Conservation (phyloP, 2,797 vertebrate species). For the Meda fulgida region DNA sequence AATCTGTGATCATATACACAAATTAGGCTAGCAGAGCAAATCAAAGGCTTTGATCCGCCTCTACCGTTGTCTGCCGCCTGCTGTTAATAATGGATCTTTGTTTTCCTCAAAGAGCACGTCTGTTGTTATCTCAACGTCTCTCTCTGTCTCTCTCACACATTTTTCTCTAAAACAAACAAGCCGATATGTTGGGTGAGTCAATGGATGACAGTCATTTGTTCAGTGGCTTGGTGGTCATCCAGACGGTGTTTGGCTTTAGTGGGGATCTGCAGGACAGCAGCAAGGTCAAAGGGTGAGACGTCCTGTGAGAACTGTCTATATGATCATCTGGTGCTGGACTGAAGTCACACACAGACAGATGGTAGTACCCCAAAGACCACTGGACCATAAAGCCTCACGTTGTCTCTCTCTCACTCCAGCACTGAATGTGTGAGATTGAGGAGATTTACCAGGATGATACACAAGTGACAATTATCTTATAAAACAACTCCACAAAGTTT, state of each 20-base stretch:
- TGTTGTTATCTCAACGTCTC: conserved; percentile 28
- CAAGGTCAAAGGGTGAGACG: conserved; percentile 59
- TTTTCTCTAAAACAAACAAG: neutral
- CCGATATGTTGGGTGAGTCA: neutral
- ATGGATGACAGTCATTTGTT: conserved; percentile 24
- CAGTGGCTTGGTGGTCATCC: conserved; percentile 48
- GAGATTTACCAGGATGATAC: conserved; percentile 19
- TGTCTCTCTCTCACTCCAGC: conserved; percentile 1
- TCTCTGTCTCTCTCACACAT: conserved; percentile 28
- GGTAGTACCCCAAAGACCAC: conserved; percentile 51
- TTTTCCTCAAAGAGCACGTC: conserved; percentile 41
- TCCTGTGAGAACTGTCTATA: conserved; percentile 49
- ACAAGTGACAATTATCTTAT: neutral
- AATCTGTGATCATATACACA: conserved; percentile 17
- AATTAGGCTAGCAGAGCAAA: conserved; percentile 28
- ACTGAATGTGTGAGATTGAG: neutral
- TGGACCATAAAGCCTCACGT: conserved; percentile 46
- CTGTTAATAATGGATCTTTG: conserved; percentile 45
- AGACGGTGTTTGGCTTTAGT: conserved; percentile 32
- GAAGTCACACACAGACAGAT: conserved; percentile 56
- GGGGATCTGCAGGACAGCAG: conserved; percentile 23
- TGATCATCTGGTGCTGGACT: conserved; percentile 45
- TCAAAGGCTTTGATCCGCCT: conserved; percentile 34
- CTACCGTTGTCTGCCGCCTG: conserved; percentile 1
- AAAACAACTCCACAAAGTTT: neutral